These are phyloP conservation scores for Drosophila kanekoi DNA, from an alignment of 2,888 invertebrate genomes.

Conservation along the genomic window DNA sequence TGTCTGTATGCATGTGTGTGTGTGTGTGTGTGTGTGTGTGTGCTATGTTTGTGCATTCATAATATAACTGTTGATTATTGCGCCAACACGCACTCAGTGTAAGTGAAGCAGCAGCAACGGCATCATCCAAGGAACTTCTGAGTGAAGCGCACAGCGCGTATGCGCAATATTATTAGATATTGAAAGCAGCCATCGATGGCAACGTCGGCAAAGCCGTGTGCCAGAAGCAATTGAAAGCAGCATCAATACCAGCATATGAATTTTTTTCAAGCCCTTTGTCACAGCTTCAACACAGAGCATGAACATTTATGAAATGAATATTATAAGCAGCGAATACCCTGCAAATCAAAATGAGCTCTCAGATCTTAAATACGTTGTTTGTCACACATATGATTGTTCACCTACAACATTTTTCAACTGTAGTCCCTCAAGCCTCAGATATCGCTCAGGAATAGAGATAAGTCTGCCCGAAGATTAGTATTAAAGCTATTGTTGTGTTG, in stretches of 20 bases:
- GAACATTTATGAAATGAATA: slow-evolving; percentile 30
- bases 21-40: slow-evolving; percentile 3
- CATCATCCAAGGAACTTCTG: slow-evolving; percentile 25
- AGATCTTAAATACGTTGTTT: too few relatives aligned
- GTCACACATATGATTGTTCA: too few relatives aligned
- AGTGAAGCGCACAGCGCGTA: slow-evolving; percentile 62
- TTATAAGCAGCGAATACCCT: background rate
- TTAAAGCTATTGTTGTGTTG: too few relatives aligned
- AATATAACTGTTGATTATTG: slow-evolving; percentile 80
- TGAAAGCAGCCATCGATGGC: slow-evolving; percentile 76
- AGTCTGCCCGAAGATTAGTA: too few relatives aligned
- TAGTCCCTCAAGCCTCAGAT: background rate
- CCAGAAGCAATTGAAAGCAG: slow-evolving; percentile 74
- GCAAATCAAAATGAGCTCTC: background rate
- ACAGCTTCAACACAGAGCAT: slow-evolving; percentile 35
- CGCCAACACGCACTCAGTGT: slow-evolving; percentile 77
- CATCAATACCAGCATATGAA: slow-evolving; percentile 69
- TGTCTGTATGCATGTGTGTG: slow-evolving; percentile 15
- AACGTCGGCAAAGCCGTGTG: slow-evolving; percentile 34
- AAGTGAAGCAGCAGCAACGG: slow-evolving; percentile 56
- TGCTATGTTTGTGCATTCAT: slow-evolving; percentile 68
- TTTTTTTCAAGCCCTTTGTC: slow-evolving; percentile 54
- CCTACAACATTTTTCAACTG: background rate
- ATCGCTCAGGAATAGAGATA: too few relatives aligned
- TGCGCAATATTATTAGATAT: slow-evolving; percentile 79